phyloP scores from a whole-genome alignment of 2,888 invertebrate species.

The Hylaea fasciaria region DNA sequence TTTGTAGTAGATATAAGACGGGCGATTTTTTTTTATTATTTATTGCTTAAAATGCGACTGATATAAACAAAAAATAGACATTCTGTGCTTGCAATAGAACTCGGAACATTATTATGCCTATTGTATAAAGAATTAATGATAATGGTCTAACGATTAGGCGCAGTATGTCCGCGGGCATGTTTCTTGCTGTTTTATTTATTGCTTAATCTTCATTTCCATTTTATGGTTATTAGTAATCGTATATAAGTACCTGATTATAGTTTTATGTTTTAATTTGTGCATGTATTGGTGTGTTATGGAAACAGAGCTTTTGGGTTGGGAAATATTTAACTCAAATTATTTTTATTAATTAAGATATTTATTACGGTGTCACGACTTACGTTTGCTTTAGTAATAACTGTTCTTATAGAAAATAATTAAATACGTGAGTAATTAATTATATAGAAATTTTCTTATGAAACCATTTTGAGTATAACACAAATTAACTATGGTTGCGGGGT shows the following conservation, averaged over 20 bases:
- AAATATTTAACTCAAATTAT: not conserved
- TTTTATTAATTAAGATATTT: not conserved
- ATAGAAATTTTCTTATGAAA: no score
- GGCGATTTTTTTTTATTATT: no score
- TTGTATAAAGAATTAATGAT: slow-evolving; percentile 36
- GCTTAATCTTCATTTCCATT: slow-evolving; percentile 45
- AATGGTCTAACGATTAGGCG: slow-evolving; percentile 49
- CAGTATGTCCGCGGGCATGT: slow-evolving; percentile 44
- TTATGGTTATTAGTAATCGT: slow-evolving; percentile 32
- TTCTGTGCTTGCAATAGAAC: slow-evolving; percentile 9
- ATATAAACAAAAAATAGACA: not conserved
- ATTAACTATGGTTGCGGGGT: no score
- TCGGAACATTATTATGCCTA: slow-evolving; percentile 15
- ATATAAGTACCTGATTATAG: slow-evolving; percentile 22
- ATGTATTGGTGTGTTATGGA: slow-evolving; percentile 1
- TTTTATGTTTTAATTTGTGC: slow-evolving; percentile 19
- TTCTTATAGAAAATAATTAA: no score
- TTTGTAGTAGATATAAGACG: no score
- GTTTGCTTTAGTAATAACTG: no score
- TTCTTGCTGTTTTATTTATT: slow-evolving; percentile 47
- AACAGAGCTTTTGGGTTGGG: slow-evolving; percentile 8
- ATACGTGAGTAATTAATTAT: no score
- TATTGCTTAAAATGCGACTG: no score
- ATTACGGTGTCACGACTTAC: no score
- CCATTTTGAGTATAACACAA: no score